Conservation (phyloP, 2,797 vertebrate species). For the Pogoniulus pusillus region DNA sequence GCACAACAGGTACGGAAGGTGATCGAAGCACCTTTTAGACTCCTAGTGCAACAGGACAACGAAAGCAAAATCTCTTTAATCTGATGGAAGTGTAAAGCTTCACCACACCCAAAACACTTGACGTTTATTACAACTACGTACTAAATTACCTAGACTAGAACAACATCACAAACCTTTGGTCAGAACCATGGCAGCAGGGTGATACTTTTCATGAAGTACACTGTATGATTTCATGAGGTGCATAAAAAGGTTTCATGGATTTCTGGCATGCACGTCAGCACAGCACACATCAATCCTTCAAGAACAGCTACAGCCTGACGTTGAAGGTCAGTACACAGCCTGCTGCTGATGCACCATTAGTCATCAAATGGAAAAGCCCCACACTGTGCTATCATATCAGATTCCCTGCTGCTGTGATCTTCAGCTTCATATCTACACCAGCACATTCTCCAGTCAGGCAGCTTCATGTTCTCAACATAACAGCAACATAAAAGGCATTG, state of each 20-base stretch:
- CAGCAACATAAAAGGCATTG: background rate
- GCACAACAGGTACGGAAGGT: background rate
- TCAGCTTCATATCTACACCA: background rate
- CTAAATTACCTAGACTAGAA: background rate
- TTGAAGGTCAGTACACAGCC: background rate
- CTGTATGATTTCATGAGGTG: background rate
- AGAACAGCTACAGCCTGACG: background rate
- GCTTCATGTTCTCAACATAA: background rate
- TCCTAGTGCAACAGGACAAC: background rate
- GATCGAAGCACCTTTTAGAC: background rate
- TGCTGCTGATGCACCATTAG: background rate
- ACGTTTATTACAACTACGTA: background rate
- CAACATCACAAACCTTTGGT: background rate
- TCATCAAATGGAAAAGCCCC: background rate
- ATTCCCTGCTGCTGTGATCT: background rate
- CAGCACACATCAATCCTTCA: background rate
- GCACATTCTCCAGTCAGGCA: background rate
- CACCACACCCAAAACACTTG: background rate
- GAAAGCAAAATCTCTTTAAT: background rate
- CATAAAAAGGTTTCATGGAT: background rate
- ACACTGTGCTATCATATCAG: background rate
- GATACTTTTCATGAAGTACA: background rate
- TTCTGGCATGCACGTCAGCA: background rate
- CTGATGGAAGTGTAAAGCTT: background rate
- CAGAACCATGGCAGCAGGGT: background rate